Conservation (phyloP, 2,113 vertebrate species). For the Rynchops niger region DNA sequence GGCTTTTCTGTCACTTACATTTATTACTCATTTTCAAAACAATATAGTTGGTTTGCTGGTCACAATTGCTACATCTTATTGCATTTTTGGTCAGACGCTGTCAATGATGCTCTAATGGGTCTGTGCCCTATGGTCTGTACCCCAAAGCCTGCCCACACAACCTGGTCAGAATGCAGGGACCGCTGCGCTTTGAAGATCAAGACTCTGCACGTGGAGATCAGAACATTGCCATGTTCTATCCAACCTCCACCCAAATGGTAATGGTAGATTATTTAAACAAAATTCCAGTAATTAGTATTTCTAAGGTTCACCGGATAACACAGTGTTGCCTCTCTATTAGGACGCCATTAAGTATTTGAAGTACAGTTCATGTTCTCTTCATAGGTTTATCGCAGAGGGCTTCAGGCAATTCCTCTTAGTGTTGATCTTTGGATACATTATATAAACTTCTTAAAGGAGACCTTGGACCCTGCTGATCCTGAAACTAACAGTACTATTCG, state of each 20-base stretch:
- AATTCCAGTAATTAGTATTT: constrained; percentile 85
- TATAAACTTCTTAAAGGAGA: constrained; percentile 95
- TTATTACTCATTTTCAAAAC: constrained; percentile 81
- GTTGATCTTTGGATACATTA: constrained; percentile 99
- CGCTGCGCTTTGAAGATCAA: constrained; percentile 89
- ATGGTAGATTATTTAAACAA: constrained; percentile 90
- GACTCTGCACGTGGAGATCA: constrained; percentile 88
- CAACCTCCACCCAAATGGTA: constrained; percentile 90
- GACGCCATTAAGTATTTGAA: constrained; percentile 69
- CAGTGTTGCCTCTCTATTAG: constrained; percentile 82
- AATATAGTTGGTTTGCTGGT: constrained; percentile 84
- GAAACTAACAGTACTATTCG: constrained; percentile 88
- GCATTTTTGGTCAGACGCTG: constrained; percentile 90
- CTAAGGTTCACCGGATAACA: constrained; percentile 86
- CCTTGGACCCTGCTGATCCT: constrained; percentile 84
- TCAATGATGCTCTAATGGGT: constrained; percentile 89
- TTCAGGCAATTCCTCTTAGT: constrained; percentile 97
- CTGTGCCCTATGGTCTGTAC: constrained; percentile 91
- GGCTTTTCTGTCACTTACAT: constrained; percentile 84
- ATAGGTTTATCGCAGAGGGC: constrained; percentile 94
- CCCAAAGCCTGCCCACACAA: constrained; percentile 88
- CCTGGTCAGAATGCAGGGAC: constrained; percentile 88
- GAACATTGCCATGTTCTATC: constrained; percentile 91
- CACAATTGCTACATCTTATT: constrained; percentile 87
- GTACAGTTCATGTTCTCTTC: constrained; percentile 76